Base-by-base conservation (phyloP, 1,140 invertebrate species). In the Conus ventricosus region DNA sequence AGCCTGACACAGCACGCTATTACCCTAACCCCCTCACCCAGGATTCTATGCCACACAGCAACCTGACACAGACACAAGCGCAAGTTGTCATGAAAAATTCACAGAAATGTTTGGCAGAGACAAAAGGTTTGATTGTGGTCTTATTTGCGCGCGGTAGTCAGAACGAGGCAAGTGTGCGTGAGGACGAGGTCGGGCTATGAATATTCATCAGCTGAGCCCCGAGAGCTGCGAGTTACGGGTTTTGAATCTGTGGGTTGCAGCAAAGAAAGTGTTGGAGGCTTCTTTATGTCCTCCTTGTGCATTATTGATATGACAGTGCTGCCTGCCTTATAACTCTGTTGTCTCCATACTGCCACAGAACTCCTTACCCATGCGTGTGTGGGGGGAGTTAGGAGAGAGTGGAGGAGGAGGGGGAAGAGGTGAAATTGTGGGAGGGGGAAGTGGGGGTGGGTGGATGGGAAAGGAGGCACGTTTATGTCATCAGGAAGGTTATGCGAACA, bases 231-330 rank as follows among this genome's bases (percentile, higher is more conserved):
- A 20, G 67, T 13, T 71, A 71, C 13, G 13, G 67, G 67, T 13
- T 71, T 71, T 71, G 67, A 71, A 71, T 71, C 67, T 71, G 67
- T n/a, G 67, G 67, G 20, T n/a, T 71, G 67, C 67, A 71, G 67
- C 67, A 71, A 71, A n/a, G 67, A 71, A 23, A n/a, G 11, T 71
- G 67, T n/a, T 71, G 67, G 20, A 20, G 20, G 3, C 10, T 71
- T n/a, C 23, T 71, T 71, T 71, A 20, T 23, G 67, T 20, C 67
- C 6, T n/a, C 20, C 20, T 20, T 63, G 60, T 63, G 11, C 11
- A 71, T 71, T 71, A 71, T 71, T 71, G 11, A 71, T 20, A 71
- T 63, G 60, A 63, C 60, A 20, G 60, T 63, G 60, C 60, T 63
- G 60, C 60, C 17, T 13, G 60, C 10, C 60, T 63, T 11, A 63